Evolutionary conservation across 2,797 vertebrate species (phyloP).

Genomic region (Anomalospiza imberbis): DNA sequence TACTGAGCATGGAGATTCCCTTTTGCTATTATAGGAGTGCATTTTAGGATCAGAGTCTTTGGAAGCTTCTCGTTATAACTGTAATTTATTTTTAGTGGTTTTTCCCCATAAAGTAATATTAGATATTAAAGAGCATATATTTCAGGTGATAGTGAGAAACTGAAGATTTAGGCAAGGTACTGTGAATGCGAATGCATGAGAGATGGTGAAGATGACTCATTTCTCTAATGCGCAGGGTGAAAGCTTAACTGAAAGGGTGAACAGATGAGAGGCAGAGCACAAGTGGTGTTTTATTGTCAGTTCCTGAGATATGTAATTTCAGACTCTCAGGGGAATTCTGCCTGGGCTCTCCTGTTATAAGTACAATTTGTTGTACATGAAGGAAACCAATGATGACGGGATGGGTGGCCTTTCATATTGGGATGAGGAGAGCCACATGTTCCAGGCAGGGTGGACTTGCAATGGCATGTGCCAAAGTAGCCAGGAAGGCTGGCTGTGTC

Average conservation of each 20-base stretch:
- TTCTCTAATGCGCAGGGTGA: not conserved
- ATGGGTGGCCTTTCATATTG: not conserved
- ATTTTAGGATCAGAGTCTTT: conserved; percentile 24
- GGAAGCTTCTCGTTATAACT: conserved; percentile 36
- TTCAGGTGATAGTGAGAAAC: conserved; percentile 35
- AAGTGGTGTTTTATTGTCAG: conserved; percentile 39
- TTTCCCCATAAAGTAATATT: conserved; percentile 22
- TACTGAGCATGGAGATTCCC: not conserved
- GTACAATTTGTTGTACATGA: not conserved
- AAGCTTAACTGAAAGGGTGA: conserved; percentile 32
- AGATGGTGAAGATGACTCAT: conserved; percentile 44
- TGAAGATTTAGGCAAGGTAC: conserved; percentile 15
- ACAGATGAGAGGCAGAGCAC: conserved; percentile 41
- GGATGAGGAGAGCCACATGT: not conserved
- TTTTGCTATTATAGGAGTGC: not conserved
- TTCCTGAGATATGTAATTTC: conserved; percentile 54
- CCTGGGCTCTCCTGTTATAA: conserved; percentile 45
- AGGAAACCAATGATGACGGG: not conserved
- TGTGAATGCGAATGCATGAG: not conserved
- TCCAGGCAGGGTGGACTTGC: not conserved
- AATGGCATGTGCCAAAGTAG: not conserved
- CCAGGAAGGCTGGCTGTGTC: not conserved
- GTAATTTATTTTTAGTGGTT: conserved; percentile 42
- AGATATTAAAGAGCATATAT: conserved; percentile 41
- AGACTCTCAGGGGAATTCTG: conserved; percentile 56